Conservation (phyloP, 37 sponge, comb jelly and placozoan genomes). For the Diacarnus erythraeanus region DNA sequence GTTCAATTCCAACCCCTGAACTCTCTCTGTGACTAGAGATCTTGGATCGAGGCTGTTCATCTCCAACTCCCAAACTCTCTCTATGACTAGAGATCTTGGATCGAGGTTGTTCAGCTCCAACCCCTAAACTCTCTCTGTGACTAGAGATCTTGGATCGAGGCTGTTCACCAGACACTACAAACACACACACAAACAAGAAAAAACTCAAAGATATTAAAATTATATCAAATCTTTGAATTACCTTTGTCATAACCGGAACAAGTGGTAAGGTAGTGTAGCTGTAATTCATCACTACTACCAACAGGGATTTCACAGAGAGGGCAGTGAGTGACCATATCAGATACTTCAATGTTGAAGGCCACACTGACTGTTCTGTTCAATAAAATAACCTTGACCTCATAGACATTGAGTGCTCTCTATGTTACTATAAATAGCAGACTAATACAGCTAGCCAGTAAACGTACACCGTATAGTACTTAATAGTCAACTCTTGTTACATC, state of each 20-base stretch:
- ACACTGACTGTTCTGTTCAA: too few species aligned
- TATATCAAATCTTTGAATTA: background rate
- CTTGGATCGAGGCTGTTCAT: background rate
- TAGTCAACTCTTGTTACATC: too few species aligned
- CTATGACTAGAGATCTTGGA: background rate
- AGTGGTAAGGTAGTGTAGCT: conserved; percentile 47
- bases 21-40: too few species aligned
- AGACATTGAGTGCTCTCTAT: too few species aligned
- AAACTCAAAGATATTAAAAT: background rate
- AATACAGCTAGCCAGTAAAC: too few species aligned
- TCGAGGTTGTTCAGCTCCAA: background rate
- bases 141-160: background rate
- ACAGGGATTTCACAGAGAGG: conserved; percentile 35
- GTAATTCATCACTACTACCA: conserved; percentile 30
- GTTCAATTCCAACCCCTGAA: too few species aligned
- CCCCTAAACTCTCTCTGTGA: background rate
- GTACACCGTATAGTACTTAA: too few species aligned
- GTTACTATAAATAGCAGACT: too few species aligned
- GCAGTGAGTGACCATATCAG: conserved; percentile 2
- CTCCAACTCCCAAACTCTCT: background rate
- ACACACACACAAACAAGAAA: background rate
- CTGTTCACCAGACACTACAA: background rate
- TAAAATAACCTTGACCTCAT: too few species aligned
- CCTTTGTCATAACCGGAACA: conserved; percentile 44
- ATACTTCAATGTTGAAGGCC: background rate